These are phyloP conservation scores for Autographa gamma DNA, from an alignment of 2,888 invertebrate species.

Conservation along the genomic window DNA sequence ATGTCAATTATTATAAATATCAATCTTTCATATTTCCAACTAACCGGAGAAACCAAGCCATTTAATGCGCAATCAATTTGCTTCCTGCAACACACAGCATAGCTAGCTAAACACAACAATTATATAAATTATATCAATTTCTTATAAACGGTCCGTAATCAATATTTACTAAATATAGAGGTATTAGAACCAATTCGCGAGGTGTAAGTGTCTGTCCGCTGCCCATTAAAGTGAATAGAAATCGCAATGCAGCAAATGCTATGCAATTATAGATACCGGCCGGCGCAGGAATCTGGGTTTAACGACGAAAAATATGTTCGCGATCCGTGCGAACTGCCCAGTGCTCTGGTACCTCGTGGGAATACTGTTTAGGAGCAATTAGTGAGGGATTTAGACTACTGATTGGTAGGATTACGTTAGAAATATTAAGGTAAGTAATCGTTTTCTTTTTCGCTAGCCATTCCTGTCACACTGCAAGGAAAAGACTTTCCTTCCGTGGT, in stretches of 20 bases:
- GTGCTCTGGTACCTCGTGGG: slow-evolving; percentile 32
- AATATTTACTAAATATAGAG: slow-evolving; percentile 38
- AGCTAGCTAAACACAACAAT: slow-evolving; percentile 7
- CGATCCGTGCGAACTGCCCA: slow-evolving; percentile 56
- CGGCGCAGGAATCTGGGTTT: slow-evolving; percentile 62
- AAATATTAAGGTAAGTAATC: neutral
- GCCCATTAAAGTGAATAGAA: slow-evolving; percentile 58
- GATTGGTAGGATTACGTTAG: neutral
- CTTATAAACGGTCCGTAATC: slow-evolving; percentile 29
- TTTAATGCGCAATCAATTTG: slow-evolving; percentile 23
- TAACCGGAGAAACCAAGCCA: slow-evolving; percentile 15
- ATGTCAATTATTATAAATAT: neutral
- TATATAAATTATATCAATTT: slow-evolving; percentile 47
- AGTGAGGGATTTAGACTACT: slow-evolving; percentile 1
- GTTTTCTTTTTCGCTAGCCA: neutral
- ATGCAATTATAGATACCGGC: slow-evolving; percentile 73
- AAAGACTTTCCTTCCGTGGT: no score
- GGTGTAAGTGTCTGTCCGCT: slow-evolving; percentile 38
- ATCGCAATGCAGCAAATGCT: slow-evolving; percentile 59
- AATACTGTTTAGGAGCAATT: slow-evolving; percentile 25
- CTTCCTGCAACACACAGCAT: slow-evolving; percentile 28
- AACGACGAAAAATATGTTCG: slow-evolving; percentile 62
- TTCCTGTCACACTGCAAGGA: no score
- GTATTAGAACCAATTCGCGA: slow-evolving; percentile 32
- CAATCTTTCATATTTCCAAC: slow-evolving; percentile 25